Percentiles rank a stretch among this genome's conserved stretches.
Evolutionary conservation across 2,113 vertebrate genomes (phyloP).

Genomic region (Thymallus thymallus): DNA sequence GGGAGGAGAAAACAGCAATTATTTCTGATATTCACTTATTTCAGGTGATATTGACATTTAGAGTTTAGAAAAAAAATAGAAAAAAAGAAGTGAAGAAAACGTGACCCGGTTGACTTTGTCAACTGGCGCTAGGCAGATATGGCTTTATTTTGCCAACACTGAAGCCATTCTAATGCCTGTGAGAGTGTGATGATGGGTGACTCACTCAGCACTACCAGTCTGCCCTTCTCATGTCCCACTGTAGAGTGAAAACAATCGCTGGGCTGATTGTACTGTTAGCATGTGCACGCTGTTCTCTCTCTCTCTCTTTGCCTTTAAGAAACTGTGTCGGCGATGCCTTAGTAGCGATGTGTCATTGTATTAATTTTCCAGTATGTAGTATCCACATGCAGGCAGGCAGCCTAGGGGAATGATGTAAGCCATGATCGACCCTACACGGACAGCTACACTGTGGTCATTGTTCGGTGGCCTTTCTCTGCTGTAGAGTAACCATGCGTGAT

Average conservation of each 20-base stretch:
- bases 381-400: not conserved
- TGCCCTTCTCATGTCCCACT: not conserved
- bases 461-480: constrained; percentile 17
- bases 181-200: not conserved
- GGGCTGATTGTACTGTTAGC: not conserved
- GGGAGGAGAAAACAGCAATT: constrained; percentile 98
- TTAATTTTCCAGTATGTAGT: constrained; percentile 9
- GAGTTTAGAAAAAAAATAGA: constrained; percentile 70
- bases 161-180: not conserved
- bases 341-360: not conserved
- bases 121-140: constrained; percentile 21
- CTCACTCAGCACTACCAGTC: not conserved
- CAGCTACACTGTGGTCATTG: constrained; percentile 39
- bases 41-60: constrained; percentile 91
- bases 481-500: constrained; percentile 20
- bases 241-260: not conserved
- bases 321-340: not conserved
- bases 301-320: not conserved
- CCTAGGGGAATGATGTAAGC: constrained; percentile 34
- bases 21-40: constrained; percentile 99
- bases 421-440: constrained; percentile 21
- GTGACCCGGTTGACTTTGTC: constrained; percentile 20
- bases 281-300: not conserved
- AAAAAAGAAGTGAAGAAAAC: constrained; percentile 68
- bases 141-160: constrained; percentile 13